phyloP scores from a whole-genome alignment of 1,140 invertebrate species.

The Psilanteris sp. region DNA sequence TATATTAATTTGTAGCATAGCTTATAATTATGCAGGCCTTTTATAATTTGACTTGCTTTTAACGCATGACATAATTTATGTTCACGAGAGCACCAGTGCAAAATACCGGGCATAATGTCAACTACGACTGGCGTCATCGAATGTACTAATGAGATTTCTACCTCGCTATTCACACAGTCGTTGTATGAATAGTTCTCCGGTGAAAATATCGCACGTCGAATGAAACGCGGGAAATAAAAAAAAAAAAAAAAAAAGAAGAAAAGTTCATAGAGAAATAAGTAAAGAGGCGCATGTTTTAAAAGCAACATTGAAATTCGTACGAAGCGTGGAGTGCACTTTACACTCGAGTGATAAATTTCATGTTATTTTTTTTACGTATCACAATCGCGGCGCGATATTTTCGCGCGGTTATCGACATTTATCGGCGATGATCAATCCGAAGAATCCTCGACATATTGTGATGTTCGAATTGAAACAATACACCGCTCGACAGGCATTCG shows the following conservation, averaged over 20 bases:
- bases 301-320: conserved; percentile 40
- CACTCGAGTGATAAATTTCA: conserved; percentile 27
- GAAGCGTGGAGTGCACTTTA: conserved; percentile 18
- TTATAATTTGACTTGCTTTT: conserved; percentile 57
- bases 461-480: no score
- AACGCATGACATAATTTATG: conserved; percentile 58
- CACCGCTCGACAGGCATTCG: no score
- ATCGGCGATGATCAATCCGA: no score
- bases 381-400: conserved; percentile 8
- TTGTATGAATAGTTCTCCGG: conserved; percentile 52
- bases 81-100: conserved; percentile 37
- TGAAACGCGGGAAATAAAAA: conserved; percentile 44
- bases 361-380: conserved; percentile 25
- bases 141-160: conserved; percentile 60
- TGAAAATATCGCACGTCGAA: conserved; percentile 55
- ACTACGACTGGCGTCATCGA: conserved; percentile 61
- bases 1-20: conserved; percentile 50
- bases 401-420: conserved; percentile 8
- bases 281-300: conserved; percentile 52
- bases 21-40: conserved; percentile 53
- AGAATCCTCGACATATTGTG: no score
- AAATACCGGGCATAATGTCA: conserved; percentile 56
- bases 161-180: conserved; percentile 48
- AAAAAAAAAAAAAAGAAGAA: no score
- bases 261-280: conserved; percentile 28